These are phyloP conservation scores for Magallana angulata DNA, from an alignment of 1,140 invertebrate species.

Conservation along the genomic window DNA sequence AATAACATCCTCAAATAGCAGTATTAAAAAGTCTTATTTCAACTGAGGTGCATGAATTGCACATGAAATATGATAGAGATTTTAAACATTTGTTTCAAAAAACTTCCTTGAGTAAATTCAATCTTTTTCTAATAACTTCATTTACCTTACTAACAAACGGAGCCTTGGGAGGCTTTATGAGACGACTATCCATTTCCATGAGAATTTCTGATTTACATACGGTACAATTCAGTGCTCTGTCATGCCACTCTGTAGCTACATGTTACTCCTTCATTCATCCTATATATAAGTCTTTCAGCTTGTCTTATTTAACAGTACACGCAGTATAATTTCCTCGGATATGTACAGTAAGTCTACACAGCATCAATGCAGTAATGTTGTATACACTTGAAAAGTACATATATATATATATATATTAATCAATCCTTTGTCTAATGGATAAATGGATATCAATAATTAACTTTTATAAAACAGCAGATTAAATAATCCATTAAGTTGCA, in stretches of 20 bases:
- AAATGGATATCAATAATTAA: too few relatives aligned
- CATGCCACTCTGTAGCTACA: not conserved
- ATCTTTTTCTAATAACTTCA: not conserved
- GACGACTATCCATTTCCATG: not conserved
- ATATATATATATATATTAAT: too few relatives aligned
- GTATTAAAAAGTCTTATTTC: too few relatives aligned
- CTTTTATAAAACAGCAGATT: too few relatives aligned
- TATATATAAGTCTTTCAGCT: not conserved
- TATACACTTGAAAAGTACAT: too few relatives aligned
- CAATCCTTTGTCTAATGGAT: too few relatives aligned
- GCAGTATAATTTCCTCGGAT: not conserved
- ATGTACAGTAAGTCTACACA: not conserved
- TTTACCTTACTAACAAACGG: conserved; percentile 24
- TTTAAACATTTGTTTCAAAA: too few relatives aligned
- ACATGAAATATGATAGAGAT: too few relatives aligned
- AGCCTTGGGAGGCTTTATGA: not conserved
- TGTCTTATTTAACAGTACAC: not conserved
- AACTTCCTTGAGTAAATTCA: too few relatives aligned
- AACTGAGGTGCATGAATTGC: too few relatives aligned
- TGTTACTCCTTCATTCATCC: not conserved
- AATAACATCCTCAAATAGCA: too few relatives aligned
- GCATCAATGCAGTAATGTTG: not conserved
- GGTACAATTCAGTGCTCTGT: not conserved
- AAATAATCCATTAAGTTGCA: too few relatives aligned
- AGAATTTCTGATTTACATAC: not conserved